These are phyloP conservation scores for Tachycineta bicolor DNA, from an alignment of 2,113 vertebrate genomes.

Conservation along the genomic window DNA sequence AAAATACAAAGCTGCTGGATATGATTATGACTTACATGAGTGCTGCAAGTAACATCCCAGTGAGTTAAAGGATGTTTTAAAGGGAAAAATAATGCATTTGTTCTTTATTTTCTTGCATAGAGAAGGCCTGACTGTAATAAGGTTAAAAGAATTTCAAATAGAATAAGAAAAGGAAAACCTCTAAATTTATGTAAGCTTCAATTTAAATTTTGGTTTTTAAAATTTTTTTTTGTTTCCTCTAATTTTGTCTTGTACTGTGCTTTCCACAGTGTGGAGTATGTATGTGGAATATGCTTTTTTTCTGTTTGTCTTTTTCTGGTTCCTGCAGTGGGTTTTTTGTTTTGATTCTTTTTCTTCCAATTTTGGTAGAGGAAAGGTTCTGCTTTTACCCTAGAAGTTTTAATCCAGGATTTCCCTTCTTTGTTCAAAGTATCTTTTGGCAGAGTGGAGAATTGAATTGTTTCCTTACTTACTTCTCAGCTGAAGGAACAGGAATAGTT, in stretches of 20 bases:
- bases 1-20: slow-evolving; percentile 23
- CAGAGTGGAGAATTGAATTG: neutral
- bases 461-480: neutral
- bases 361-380: neutral
- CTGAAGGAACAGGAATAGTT: neutral
- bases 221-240: neutral
- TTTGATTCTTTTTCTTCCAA: neutral
- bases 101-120: neutral
- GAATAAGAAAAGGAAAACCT: neutral
- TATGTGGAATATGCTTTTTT: neutral
- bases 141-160: neutral
- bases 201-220: neutral
- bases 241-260: neutral
- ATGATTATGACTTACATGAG: neutral
- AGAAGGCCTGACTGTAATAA: neutral
- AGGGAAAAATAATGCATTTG: neutral
- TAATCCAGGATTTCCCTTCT: neutral
- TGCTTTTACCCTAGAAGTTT: neutral
- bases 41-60: neutral
- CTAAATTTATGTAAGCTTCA: neutral
- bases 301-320: neutral
- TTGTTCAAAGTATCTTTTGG: neutral
- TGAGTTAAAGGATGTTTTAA: neutral
- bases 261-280: neutral
- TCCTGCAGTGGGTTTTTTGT: neutral